Conservation (phyloP, 35 echinoderm and acorn worm species). For the Ptychodera flava region DNA sequence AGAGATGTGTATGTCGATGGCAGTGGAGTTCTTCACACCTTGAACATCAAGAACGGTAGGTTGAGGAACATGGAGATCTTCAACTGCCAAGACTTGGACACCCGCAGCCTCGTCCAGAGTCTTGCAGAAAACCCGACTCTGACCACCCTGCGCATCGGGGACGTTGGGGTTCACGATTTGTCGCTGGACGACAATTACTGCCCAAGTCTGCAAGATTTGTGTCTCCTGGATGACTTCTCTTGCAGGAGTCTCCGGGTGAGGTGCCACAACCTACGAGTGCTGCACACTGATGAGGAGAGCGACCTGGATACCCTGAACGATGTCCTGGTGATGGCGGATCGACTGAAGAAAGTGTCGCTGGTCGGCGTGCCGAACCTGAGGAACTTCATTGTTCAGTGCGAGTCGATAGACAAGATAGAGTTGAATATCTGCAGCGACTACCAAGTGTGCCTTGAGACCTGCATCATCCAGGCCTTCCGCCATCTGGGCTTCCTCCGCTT, state of each 20-base stretch:
- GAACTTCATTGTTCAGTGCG: conserved; percentile 68
- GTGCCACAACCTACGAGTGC: conserved; percentile 51
- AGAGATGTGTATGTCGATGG: conserved; percentile 67
- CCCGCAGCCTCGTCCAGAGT: conserved; percentile 41
- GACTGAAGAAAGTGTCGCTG: conserved; percentile 48
- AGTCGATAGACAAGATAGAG: conserved; percentile 51
- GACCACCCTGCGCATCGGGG: conserved; percentile 42
- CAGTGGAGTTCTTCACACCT: conserved; percentile 46
- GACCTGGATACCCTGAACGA: conserved; percentile 51
- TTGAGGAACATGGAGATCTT: conserved; percentile 55
- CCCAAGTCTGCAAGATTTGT: conserved; percentile 53
- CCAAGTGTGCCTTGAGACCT: conserved; percentile 46
- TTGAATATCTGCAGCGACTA: conserved; percentile 76
- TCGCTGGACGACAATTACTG: conserved; percentile 46
- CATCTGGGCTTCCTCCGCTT: conserved; percentile 51
- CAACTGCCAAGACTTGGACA: conserved; percentile 52
- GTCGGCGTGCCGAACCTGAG: conserved; percentile 40
- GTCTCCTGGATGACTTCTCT: conserved; percentile 59
- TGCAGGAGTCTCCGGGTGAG: conserved; percentile 48
- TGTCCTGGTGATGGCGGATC: conserved; percentile 60
- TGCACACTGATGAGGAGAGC: conserved; percentile 50
- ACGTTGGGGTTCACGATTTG: conserved; percentile 49
- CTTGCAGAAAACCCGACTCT: conserved; percentile 62
- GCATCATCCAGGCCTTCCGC: conserved; percentile 59
- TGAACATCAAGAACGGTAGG: conserved; percentile 54